Evolutionary conservation across 2,888 invertebrate genomes (phyloP).

Genomic region (Caenorhabditis auriculariae): DNA sequence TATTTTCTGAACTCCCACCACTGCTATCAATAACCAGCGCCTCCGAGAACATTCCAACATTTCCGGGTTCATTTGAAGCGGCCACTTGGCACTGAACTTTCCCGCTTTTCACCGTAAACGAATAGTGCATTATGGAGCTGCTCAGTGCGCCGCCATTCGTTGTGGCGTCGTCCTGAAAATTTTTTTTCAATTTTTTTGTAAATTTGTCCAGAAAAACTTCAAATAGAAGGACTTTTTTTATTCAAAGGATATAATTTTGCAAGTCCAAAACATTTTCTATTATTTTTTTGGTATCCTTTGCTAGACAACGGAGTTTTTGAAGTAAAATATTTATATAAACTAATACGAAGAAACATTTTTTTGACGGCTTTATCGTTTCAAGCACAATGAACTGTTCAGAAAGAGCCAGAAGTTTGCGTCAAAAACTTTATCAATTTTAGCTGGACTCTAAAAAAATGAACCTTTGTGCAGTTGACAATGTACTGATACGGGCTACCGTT

Average conservation of each 20-base stretch:
- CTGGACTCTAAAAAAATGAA: too few relatives aligned
- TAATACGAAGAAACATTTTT: constrained; percentile 2
- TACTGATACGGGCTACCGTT: constrained; percentile 57
- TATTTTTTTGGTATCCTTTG: too few relatives aligned
- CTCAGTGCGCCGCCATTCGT: constrained; percentile 38
- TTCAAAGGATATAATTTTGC: too few relatives aligned
- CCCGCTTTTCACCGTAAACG: constrained; percentile 60
- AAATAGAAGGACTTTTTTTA: too few relatives aligned
- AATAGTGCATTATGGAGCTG: constrained; percentile 50
- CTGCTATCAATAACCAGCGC: constrained; percentile 57
- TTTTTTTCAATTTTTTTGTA: too few relatives aligned
- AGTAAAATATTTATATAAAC: too few relatives aligned
- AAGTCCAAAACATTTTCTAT: too few relatives aligned
- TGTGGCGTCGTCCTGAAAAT: constrained; percentile 29
- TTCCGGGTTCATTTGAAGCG: constrained; percentile 58
- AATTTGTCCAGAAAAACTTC: too few relatives aligned
- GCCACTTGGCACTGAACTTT: constrained; percentile 58
- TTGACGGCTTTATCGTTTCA: constrained; percentile 5
- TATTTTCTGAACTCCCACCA: constrained; percentile 24
- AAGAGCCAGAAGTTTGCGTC: too few relatives aligned
- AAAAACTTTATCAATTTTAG: too few relatives aligned
- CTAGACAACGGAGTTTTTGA: background rate
- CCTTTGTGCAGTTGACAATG: constrained; percentile 56
- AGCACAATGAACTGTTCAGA: too few relatives aligned
- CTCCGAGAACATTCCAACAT: constrained; percentile 52